Base-by-base conservation (phyloP, 2,797 vertebrate genomes). In the Hippopotamyrus pictus region DNA sequence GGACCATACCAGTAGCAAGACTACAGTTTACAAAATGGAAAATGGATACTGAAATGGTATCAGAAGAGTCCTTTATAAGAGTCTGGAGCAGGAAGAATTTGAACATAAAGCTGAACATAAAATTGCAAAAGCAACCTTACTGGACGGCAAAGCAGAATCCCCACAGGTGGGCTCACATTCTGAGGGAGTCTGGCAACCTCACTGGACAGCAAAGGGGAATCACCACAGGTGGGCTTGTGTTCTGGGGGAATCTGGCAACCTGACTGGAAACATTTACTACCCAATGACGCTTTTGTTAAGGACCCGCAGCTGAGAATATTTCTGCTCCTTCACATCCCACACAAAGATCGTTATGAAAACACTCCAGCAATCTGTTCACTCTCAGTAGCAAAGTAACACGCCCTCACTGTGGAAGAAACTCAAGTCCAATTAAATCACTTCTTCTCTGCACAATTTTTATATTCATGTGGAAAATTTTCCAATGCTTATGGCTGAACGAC, bases 211-310 rank as follows among this genome's bases (percentile, higher is more conserved):
- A 62, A 62, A 62, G 90, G 89, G 90, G 94, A 93, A 94, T 94
- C 91, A 94, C 94, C 90, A 92, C n/a, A 93, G 92, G 85, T 85
- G 90, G 92, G 91, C 92, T 88, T 93, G 95, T 92, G 92, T 91
- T 91, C 86, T 91, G 90, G 91, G 12, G 93, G 91, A 89, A 88
- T 93, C 95, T 96, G 92, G 92, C 94, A 88, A 91, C 22, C 50
- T 89, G 17, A 89, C 94, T 94, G 94, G 93, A 96, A 96, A 95
- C 93, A 90, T 91, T 59, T 94, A 92, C 93, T 91, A 93, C 91
- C 92, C 94, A 96, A 93, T 94, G 93, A 90, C 69, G 86, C 93
- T 96, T 96, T 96, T 95, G 95, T 94, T 95, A 94, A 94, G 94
- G 82, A 83, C 33, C 90, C 88, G 89, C 19, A 73, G 92, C 88